Evolutionary conservation across 2,888 invertebrate species (phyloP).

Genomic region (Philereme transversata): DNA sequence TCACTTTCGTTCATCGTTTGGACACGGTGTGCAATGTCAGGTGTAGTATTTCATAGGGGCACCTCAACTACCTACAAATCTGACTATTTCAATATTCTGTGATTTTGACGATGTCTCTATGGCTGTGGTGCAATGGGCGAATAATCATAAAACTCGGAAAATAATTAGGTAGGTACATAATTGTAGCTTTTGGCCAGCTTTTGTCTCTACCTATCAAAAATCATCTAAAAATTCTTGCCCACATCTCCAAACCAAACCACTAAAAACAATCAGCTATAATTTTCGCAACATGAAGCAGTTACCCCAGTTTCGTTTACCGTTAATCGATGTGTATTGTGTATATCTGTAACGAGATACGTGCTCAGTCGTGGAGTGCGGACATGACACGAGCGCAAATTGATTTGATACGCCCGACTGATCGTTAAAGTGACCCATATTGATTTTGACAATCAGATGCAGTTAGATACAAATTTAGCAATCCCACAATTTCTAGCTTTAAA

Average conservation of each 20-base stretch:
- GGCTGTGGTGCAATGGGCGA: too few relatives aligned
- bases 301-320: slow-evolving; percentile 50
- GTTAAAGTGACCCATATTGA: slow-evolving; percentile 45
- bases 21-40: slow-evolving; percentile 45
- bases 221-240: background rate
- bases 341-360: slow-evolving; percentile 35
- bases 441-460: slow-evolving; percentile 11
- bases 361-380: slow-evolving; percentile 32
- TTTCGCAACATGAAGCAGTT: slow-evolving; percentile 40
- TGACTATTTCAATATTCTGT: background rate
- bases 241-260: slow-evolving; percentile 13
- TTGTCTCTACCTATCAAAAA: too few relatives aligned
- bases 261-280: slow-evolving; percentile 31
- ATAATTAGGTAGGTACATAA: too few relatives aligned
- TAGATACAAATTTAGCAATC: too few relatives aligned
- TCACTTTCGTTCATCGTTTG: slow-evolving; percentile 70
- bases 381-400: slow-evolving; percentile 49
- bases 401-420: slow-evolving; percentile 52
- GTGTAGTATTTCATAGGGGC: background rate
- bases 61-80: background rate
- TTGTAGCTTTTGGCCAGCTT: too few relatives aligned
- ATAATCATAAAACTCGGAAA: too few relatives aligned
- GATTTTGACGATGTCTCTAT: background rate
- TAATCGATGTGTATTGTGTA: slow-evolving; percentile 40
- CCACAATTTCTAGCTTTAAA: too few relatives aligned